These are phyloP conservation scores for Zaprionus camerounensis DNA, from an alignment of 1,140 invertebrate genomes.

Conservation along the genomic window DNA sequence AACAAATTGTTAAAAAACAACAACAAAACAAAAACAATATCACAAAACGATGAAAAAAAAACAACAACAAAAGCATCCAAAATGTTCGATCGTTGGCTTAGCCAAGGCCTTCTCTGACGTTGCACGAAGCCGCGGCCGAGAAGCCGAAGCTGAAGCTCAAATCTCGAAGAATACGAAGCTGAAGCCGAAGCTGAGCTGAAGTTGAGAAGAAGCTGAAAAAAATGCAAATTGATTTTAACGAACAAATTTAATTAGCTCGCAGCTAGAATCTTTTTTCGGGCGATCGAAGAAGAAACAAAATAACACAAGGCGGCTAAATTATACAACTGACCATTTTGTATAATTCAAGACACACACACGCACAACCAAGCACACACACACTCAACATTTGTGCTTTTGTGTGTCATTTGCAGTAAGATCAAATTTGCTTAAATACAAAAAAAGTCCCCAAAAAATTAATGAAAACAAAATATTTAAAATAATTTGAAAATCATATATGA, in stretches of 20 bases:
- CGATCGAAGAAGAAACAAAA: constrained; percentile 7
- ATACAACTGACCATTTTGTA: constrained; percentile 57
- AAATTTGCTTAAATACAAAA: not conserved
- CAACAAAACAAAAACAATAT: constrained; percentile 21
- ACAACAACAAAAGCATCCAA: constrained; percentile 27
- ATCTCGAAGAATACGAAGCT: not conserved
- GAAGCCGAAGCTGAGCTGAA: not conserved
- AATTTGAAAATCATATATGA: not conserved
- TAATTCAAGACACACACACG: constrained; percentile 9
- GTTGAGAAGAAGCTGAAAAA: constrained; percentile 33
- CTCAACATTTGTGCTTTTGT: not conserved
- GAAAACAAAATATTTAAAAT: constrained; percentile 1
- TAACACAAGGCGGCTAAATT: constrained; percentile 64
- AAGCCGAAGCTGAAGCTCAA: not conserved
- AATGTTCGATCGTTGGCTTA: constrained; percentile 36
- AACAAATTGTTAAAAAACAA: constrained; percentile 5
- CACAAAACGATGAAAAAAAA: constrained; percentile 20
- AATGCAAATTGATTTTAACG: constrained; percentile 83
- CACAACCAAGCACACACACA: not conserved
- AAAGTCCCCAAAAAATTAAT: not conserved
- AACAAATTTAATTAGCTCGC: constrained; percentile 83
- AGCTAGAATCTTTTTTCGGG: constrained; percentile 74
- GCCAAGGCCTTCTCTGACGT: constrained; percentile 82
- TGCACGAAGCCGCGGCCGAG: constrained; percentile 45
- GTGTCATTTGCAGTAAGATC: constrained; percentile 6